Conservation (phyloP, 2,113 vertebrate species). For the Sitta europaea region DNA sequence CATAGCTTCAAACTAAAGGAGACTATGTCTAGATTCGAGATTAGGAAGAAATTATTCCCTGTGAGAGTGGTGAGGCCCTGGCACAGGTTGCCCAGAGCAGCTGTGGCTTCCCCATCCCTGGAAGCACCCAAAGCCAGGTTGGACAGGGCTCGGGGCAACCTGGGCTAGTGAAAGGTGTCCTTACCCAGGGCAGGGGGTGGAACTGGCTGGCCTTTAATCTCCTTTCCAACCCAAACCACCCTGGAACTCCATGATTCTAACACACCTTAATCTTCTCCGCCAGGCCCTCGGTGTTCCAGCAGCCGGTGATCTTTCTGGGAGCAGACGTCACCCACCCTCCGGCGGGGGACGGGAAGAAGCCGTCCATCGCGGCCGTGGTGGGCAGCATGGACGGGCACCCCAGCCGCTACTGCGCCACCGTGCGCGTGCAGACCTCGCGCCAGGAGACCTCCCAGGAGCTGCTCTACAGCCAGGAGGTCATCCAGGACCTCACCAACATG, state of each 20-base stretch:
- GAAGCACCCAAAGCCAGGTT: neutral
- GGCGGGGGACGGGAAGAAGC: slow-evolving; percentile 95
- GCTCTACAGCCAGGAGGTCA: slow-evolving; percentile 95
- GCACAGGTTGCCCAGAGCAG: neutral
- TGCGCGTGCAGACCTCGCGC: slow-evolving; percentile 93
- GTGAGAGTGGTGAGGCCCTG: neutral
- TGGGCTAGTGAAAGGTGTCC: neutral
- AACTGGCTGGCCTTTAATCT: neutral
- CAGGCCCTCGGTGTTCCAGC: slow-evolving; percentile 98
- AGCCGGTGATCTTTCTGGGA: slow-evolving; percentile 97
- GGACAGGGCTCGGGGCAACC: neutral
- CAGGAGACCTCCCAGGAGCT: slow-evolving; percentile 96
- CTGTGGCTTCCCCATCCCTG: neutral
- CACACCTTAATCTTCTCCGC: neutral
- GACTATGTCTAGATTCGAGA: neutral
- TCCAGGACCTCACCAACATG: slow-evolving; percentile 97
- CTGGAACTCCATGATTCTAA: fast-evolving
- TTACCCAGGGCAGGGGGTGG: neutral
- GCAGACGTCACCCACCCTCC: slow-evolving; percentile 96
- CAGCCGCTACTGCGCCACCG: slow-evolving; percentile 95
- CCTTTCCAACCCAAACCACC: neutral
- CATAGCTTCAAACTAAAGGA: neutral
- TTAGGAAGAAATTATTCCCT: neutral
- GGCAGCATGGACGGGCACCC: slow-evolving; percentile 98
- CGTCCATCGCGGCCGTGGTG: slow-evolving; percentile 95